A percentile compares a stretch with the other conserved stretches of the same genome.
These are phyloP conservation scores for Phycodurus eques DNA, from an alignment of 2,113 vertebrate species.

Conservation along the genomic window DNA sequence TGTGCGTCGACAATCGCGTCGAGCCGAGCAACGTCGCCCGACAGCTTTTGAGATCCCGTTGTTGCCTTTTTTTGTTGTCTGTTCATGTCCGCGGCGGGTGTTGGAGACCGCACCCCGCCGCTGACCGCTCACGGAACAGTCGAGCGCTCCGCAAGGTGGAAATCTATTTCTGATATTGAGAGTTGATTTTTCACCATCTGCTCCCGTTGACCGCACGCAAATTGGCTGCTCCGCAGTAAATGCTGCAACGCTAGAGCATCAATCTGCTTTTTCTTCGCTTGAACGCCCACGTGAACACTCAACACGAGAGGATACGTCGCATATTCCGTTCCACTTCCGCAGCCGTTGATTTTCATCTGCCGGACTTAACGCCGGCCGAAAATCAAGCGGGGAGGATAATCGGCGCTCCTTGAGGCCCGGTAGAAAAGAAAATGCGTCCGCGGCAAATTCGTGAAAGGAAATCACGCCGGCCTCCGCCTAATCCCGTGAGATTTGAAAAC, in stretches of 20 bases:
- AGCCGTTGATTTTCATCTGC: constrained; percentile 32
- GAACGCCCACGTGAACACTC: constrained; percentile 47
- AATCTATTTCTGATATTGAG: constrained; percentile 18
- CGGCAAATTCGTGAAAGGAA: not conserved
- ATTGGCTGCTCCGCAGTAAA: not conserved
- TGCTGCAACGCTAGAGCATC: constrained; percentile 39
- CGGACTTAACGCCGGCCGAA: constrained; percentile 37
- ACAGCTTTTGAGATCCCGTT: not conserved
- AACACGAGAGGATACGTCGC: constrained; percentile 15
- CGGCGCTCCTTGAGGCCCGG: not conserved
- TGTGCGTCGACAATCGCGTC: too few relatives aligned
- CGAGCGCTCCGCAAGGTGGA: constrained; percentile 3
- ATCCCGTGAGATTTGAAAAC: not conserved
- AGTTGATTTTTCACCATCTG: constrained; percentile 20
- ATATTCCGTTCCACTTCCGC: constrained; percentile 16
- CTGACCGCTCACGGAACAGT: constrained; percentile 42
- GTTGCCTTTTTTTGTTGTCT: not conserved
- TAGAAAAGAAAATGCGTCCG: too few relatives aligned
- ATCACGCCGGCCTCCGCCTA: not conserved
- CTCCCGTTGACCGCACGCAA: too few relatives aligned
- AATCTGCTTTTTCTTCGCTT: constrained; percentile 10
- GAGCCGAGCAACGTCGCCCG: too few relatives aligned
- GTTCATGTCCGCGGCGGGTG: constrained; percentile 26
- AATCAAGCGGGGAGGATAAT: constrained; percentile 5
- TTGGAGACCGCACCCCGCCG: constrained; percentile 17